Conservation (phyloP, 2,888 invertebrate species). For the Siphlonurus alternatus region DNA sequence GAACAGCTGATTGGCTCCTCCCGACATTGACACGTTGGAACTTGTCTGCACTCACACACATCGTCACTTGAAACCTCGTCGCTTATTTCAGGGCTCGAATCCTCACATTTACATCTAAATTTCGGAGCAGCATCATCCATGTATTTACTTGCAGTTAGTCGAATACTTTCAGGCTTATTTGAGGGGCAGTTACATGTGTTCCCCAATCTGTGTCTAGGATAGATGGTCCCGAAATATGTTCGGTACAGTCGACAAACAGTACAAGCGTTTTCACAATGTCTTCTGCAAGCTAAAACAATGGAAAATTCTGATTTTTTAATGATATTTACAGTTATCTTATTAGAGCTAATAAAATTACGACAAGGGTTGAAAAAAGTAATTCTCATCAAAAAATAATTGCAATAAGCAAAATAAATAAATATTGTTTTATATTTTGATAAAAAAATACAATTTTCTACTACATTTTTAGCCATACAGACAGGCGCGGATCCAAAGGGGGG, state of each 20-base stretch:
- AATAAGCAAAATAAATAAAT: too few relatives aligned
- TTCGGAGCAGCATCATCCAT: too few relatives aligned
- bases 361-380: too few relatives aligned
- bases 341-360: too few relatives aligned
- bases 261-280: neutral
- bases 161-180: neutral
- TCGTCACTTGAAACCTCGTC: neutral
- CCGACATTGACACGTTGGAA: neutral
- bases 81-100: neutral
- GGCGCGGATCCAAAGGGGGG: too few relatives aligned
- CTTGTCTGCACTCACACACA: neutral
- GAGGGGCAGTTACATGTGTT: neutral
- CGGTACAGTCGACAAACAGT: neutral
- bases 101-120: neutral
- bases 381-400: too few relatives aligned
- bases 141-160: too few relatives aligned
- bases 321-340: too few relatives aligned
- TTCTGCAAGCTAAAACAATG: neutral
- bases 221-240: neutral
- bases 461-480: too few relatives aligned
- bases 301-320: too few relatives aligned
- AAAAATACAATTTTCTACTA: too few relatives aligned
- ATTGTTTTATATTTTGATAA: too few relatives aligned
- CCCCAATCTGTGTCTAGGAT: neutral
- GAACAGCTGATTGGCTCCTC: neutral